A percentile compares a stretch with the other conserved stretches of the same genome.
Conservation (phyloP, 2,797 vertebrate genomes). For the Arrhamphus sclerolepis region DNA sequence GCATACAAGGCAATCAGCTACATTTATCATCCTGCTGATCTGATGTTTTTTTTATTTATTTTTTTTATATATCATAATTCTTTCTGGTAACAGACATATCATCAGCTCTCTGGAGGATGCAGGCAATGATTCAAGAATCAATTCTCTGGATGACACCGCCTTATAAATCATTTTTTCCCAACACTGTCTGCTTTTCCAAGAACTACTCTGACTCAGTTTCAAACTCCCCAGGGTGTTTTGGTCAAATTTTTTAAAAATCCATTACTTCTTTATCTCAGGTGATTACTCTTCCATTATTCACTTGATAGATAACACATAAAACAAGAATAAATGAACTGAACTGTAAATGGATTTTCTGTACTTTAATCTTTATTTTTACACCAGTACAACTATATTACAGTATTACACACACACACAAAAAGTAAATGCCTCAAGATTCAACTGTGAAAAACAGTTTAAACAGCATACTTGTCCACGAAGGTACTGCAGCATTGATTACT, state of each 20-base stretch:
- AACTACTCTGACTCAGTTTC: constrained; percentile 7
- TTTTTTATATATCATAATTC: constrained; percentile 17
- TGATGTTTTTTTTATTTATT: constrained; percentile 1
- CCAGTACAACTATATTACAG: too few species aligned
- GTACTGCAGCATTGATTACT: too few species aligned
- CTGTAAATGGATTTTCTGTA: too few species aligned
- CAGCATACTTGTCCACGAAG: too few species aligned
- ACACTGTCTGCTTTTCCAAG: constrained; percentile 15
- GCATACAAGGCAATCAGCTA: not conserved
- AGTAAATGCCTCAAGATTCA: too few species aligned
- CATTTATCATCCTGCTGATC: constrained; percentile 7
- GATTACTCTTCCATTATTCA: not conserved
- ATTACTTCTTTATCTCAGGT: not conserved
- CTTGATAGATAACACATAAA: not conserved
- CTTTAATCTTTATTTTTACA: too few species aligned
- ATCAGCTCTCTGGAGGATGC: constrained; percentile 24
- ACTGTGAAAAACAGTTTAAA: too few species aligned
- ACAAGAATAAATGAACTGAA: not conserved
- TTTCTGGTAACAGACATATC: constrained; percentile 19
- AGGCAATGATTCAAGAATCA: constrained; percentile 46
- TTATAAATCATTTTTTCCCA: constrained; percentile 29
- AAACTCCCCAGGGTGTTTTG: not conserved
- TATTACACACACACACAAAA: too few species aligned
- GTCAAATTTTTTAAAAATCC: not conserved
- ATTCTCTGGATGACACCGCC: constrained; percentile 12